A percentile compares a stretch with the other conserved stretches of the same genome.
phyloP scores from a whole-genome alignment of 2,113 vertebrate genomes.

The Anseranas semipalmata region DNA sequence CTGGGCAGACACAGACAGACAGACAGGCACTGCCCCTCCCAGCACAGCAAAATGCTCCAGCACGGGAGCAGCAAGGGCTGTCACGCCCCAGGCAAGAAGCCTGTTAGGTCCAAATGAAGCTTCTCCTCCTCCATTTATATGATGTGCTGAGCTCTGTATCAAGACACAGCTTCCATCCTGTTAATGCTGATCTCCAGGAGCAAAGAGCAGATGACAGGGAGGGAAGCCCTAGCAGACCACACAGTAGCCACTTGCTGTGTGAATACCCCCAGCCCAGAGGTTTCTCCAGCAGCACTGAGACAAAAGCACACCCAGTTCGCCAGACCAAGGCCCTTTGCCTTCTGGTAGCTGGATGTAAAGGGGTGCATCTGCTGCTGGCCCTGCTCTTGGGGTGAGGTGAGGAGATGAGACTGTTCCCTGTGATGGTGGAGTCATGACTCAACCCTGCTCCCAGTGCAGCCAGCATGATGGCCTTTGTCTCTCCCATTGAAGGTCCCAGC shows the following conservation, averaged over 20 bases:
- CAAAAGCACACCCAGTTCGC: background rate
- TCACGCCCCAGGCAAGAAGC: background rate
- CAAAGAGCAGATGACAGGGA: background rate
- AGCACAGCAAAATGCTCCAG: background rate
- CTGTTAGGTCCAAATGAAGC: background rate
- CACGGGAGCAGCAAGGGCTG: background rate
- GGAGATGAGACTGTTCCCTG: background rate
- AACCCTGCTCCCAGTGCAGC: background rate
- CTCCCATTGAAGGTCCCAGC: background rate
- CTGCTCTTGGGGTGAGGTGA: background rate
- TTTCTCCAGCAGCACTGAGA: background rate
- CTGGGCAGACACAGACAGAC: background rate
- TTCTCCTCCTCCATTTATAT: background rate
- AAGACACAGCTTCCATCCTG: background rate
- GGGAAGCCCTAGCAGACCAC: background rate
- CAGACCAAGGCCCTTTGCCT: background rate
- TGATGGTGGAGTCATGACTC: background rate
- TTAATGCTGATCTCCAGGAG: background rate
- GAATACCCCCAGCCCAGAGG: background rate
- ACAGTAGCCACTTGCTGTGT: background rate
- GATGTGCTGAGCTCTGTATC: background rate
- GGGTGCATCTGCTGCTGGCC: background rate
- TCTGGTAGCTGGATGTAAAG: background rate
- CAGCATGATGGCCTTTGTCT: background rate
- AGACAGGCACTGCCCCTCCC: background rate